A percentile compares a stretch with the other conserved stretches of the same genome.
phyloP scores from a whole-genome alignment of 2,113 vertebrate genomes.

The Oxyura jamaicensis region DNA sequence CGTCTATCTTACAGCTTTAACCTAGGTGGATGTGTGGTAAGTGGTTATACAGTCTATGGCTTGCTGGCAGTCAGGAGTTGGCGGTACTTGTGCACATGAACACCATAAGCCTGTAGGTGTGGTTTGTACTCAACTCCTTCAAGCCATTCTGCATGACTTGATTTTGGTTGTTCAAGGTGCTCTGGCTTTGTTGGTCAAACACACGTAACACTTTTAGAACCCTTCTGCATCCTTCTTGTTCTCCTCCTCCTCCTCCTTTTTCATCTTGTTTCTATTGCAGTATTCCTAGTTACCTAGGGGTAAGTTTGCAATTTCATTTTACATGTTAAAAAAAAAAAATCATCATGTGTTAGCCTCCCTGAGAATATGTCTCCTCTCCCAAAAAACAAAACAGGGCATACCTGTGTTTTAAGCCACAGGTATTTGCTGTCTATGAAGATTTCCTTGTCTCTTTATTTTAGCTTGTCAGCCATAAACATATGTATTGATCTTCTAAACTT shows the following conservation, averaged over 20 bases:
- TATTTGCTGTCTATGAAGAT: neutral
- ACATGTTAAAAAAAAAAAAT: neutral
- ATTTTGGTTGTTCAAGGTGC: neutral
- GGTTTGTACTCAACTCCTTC: neutral
- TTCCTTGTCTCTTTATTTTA: neutral
- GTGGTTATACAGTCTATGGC: neutral
- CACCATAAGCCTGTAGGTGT: rapidly evolving
- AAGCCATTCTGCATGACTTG: neutral
- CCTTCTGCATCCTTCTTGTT: neutral
- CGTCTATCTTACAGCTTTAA: neutral
- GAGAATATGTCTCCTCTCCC: neutral
- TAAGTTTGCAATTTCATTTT: neutral
- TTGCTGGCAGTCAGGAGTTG: neutral
- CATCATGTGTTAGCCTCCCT: neutral
- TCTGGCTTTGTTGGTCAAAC: neutral
- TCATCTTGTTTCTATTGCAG: neutral
- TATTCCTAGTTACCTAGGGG: neutral
- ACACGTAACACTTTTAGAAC: neutral
- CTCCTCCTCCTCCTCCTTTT: too few relatives aligned
- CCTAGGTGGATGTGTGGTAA: neutral
- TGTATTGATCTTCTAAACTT: neutral
- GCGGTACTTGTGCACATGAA: neutral
- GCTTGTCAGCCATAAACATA: neutral
- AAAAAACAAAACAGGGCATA: neutral
- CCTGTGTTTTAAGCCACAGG: neutral